Evolutionary conservation across 2,888 invertebrate genomes (phyloP).

Genomic region (Xiphydria camelus): DNA sequence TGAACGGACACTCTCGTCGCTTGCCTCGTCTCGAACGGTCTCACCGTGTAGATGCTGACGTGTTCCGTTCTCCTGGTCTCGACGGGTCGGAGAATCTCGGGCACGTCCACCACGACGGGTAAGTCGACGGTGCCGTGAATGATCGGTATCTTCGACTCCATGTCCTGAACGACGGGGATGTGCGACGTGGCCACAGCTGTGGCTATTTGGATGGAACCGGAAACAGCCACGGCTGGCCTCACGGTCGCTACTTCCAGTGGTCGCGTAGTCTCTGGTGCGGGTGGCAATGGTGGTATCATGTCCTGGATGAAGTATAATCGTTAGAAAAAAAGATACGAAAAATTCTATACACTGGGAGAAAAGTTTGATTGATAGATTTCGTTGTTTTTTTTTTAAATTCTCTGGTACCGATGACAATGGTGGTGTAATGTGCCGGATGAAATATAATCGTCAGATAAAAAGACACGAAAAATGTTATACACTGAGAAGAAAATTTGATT

Average conservation of each 20-base stretch:
- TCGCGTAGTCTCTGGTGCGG: conserved; percentile 35
- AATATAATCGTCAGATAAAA: no score
- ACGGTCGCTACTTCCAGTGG: conserved; percentile 44
- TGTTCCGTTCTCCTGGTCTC: conserved; percentile 43
- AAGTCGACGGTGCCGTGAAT: conserved; percentile 54
- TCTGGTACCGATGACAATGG: no score
- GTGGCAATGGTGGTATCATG: conserved; percentile 52
- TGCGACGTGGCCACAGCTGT: conserved; percentile 52
- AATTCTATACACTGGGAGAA: neutral
- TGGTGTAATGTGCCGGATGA: no score
- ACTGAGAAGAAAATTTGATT: no score
- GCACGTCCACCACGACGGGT: conserved; percentile 50
- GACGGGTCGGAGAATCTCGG: conserved; percentile 40
- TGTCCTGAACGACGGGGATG: conserved; percentile 50
- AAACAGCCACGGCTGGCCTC: conserved; percentile 47
- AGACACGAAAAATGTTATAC: no score
- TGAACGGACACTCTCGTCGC: conserved; percentile 43
- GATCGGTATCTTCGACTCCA: conserved; percentile 53
- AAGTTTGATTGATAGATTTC: no score
- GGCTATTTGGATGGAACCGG: conserved; percentile 53
- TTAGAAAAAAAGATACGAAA: no score
- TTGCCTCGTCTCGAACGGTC: conserved; percentile 49
- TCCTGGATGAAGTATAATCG: conserved; percentile 37
- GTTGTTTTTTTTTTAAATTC: no score
- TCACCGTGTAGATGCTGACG: conserved; percentile 49